These are phyloP conservation scores for Pseudopodoces humilis DNA, from an alignment of 2,113 vertebrate species.

Conservation along the genomic window DNA sequence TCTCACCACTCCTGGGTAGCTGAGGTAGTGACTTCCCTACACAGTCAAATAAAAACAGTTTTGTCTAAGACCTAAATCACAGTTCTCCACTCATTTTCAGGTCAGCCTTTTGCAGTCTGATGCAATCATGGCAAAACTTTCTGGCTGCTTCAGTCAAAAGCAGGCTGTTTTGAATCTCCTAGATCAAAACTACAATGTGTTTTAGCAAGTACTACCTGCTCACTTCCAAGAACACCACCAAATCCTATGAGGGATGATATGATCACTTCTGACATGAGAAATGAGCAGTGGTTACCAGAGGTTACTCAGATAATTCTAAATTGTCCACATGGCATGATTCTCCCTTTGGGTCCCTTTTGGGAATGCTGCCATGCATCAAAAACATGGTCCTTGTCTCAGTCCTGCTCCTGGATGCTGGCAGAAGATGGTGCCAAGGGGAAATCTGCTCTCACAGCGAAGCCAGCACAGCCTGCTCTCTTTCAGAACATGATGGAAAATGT, in stretches of 20 bases:
- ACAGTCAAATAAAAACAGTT: not conserved
- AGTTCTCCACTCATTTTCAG: not conserved
- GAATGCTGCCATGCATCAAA: not conserved
- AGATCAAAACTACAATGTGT: not conserved
- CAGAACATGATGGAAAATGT: conserved; percentile 51
- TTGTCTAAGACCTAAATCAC: not conserved
- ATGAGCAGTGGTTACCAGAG: not conserved
- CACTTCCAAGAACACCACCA: not conserved
- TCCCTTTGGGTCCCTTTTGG: not conserved
- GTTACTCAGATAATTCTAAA: not conserved
- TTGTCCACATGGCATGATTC: accelerated
- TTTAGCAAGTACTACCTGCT: not conserved
- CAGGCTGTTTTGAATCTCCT: not conserved
- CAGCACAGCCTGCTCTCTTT: conserved; percentile 30
- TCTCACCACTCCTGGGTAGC: not conserved
- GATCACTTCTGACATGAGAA: not conserved
- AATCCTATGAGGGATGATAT: not conserved
- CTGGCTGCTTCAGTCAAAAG: not conserved
- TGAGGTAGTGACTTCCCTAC: not conserved
- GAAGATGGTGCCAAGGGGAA: conserved; percentile 13
- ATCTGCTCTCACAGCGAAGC: not conserved
- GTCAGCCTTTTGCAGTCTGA: not conserved
- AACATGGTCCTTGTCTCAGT: not conserved
- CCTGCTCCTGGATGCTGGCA: not conserved
- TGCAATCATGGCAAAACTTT: not conserved